Percentiles rank a stretch among this genome's conserved stretches.
Conservation (phyloP, 2,888 invertebrate genomes). For the Leptopilina drosophilae region DNA sequence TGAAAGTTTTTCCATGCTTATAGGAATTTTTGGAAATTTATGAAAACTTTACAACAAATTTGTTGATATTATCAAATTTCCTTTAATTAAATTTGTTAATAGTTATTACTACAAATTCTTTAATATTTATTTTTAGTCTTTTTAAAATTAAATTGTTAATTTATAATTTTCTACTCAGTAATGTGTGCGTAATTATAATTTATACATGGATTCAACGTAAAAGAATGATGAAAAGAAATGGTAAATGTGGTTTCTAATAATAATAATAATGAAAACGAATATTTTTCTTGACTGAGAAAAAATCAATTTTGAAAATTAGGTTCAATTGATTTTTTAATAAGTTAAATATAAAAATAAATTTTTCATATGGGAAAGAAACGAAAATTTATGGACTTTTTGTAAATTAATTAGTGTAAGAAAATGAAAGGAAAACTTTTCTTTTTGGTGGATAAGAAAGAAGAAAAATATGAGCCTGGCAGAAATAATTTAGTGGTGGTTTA, state of each 20-base stretch:
- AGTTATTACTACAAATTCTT: neutral
- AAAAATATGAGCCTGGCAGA: neutral
- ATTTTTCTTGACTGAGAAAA: neutral
- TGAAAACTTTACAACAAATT: too few species aligned
- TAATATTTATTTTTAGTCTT: neutral
- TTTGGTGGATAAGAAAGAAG: neutral
- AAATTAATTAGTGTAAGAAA: neutral
- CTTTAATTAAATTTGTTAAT: too few species aligned
- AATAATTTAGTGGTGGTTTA: too few species aligned
- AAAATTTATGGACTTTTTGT: neutral
- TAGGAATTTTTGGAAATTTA: too few species aligned
- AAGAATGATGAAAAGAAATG: neutral
- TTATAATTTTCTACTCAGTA: slow-evolving; percentile 1
- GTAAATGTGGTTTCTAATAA: neutral
- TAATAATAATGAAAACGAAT: neutral
- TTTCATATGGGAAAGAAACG: neutral
- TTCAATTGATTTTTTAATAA: neutral
- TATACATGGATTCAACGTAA: too few species aligned
- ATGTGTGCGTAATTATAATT: neutral
- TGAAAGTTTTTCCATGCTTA: too few species aligned
- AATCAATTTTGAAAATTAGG: neutral
- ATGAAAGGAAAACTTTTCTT: neutral
- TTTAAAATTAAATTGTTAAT: neutral
- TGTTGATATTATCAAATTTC: too few species aligned
- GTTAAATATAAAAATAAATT: neutral